A percentile compares a stretch with the other conserved stretches of the same genome.
These are phyloP conservation scores for Meganola albula DNA, from an alignment of 2,888 invertebrate genomes.

Conservation along the genomic window DNA sequence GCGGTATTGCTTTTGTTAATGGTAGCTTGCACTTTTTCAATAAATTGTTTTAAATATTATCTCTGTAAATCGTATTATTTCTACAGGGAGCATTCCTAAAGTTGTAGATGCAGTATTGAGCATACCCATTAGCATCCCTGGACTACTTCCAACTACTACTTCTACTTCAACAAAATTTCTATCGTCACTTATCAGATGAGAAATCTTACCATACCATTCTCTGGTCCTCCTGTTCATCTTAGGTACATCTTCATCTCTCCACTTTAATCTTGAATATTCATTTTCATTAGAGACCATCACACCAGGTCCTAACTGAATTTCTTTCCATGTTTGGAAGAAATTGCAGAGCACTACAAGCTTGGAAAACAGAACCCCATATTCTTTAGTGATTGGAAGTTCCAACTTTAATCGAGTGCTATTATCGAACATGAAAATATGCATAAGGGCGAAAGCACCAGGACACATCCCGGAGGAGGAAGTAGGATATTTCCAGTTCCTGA, in stretches of 20 bases:
- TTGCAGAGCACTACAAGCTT: neutral
- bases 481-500: too few relatives aligned
- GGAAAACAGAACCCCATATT: neutral
- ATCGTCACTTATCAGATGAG: neutral
- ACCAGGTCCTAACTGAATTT: neutral
- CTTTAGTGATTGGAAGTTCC: neutral
- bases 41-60: too few relatives aligned
- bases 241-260: neutral
- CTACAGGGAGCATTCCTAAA: neutral
- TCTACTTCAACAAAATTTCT: neutral
- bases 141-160: too few relatives aligned
- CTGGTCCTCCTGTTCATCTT: constrained; percentile 1
- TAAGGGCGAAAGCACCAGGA: constrained; percentile 4
- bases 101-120: constrained; percentile 5
- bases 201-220: neutral
- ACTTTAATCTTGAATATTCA: neutral
- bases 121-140: constrained; percentile 8
- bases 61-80: too few relatives aligned
- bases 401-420: neutral
- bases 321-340: constrained; percentile 1
- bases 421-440: constrained; percentile 5
- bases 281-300: neutral
- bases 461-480: too few relatives aligned
- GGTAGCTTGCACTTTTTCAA: too few relatives aligned
- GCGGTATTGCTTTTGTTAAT: too few relatives aligned